Conservation (phyloP, 2,888 invertebrate species). For the Latrodectus elegans region DNA sequence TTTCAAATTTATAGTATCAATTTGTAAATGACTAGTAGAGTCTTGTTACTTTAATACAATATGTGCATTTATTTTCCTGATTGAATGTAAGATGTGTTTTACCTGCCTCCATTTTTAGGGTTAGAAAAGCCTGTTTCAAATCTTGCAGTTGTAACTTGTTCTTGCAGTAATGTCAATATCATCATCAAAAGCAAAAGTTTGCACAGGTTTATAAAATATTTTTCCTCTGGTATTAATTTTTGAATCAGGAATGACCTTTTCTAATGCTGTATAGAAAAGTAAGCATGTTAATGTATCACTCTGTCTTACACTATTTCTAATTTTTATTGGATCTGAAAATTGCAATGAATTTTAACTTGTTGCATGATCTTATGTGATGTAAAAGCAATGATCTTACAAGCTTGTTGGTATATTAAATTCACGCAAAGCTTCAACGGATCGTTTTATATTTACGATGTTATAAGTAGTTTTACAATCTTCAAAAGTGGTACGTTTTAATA, state of each 20-base stretch:
- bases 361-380: background rate
- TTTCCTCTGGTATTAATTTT: constrained; percentile 4
- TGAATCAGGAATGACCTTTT: constrained; percentile 3
- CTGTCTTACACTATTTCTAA: background rate
- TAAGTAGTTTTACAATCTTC: background rate
- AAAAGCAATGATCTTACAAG: constrained; percentile 4
- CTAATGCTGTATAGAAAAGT: background rate
- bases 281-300: background rate
- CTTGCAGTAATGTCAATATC: constrained; percentile 8
- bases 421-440: constrained; percentile 7
- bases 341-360: background rate
- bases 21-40: background rate
- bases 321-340: background rate
- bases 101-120: background rate
- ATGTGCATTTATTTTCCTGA: background rate
- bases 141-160: background rate
- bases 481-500: background rate
- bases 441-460: background rate
- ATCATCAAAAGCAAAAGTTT: constrained; percentile 6
- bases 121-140: background rate
- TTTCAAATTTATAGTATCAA: background rate
- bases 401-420: background rate
- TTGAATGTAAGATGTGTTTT: background rate
- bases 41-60: background rate
- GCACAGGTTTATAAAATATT: constrained; percentile 6